Conservation (phyloP, 1,140 invertebrate species). For the Rhizoglyphus robini region DNA sequence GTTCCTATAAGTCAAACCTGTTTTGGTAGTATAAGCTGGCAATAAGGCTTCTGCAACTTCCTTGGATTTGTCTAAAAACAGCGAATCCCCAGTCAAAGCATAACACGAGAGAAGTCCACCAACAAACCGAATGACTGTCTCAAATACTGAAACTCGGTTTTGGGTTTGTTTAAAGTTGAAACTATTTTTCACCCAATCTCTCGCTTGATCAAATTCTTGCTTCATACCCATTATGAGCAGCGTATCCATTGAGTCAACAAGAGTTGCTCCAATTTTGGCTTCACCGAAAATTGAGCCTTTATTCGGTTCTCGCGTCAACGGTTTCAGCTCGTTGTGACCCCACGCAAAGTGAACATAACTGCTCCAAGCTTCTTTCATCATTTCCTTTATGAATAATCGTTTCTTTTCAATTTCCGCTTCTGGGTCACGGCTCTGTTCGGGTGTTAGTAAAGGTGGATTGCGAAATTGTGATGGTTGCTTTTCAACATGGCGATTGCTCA, state of each 20-base stretch:
- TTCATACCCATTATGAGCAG: conserved; percentile 91
- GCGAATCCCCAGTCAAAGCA: conserved; percentile 78
- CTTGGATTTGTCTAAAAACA: conserved; percentile 86
- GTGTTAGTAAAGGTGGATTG: not conserved
- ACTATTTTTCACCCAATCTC: conserved; percentile 79
- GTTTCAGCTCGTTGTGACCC: conserved; percentile 92
- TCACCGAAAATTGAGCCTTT: conserved; percentile 79
- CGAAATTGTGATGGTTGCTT: not conserved
- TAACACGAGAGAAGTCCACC: conserved; percentile 84
- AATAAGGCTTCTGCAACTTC: conserved; percentile 81
- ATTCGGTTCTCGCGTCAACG: conserved; percentile 77
- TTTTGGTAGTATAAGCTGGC: conserved; percentile 79
- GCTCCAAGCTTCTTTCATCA: conserved; percentile 66
- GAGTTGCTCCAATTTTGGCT: conserved; percentile 61
- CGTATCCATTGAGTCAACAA: conserved; percentile 91
- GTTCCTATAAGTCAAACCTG: conserved; percentile 30
- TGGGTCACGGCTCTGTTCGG: not conserved
- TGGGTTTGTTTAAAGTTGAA: conserved; percentile 67
- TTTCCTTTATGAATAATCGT: conserved; percentile 44
- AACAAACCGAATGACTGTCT: conserved; percentile 94
- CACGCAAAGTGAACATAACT: conserved; percentile 49
- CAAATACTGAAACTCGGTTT: conserved; percentile 87
- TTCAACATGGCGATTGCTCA: not conserved
- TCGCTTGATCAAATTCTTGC: conserved; percentile 77
- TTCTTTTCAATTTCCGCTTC: not conserved